Base-by-base conservation (phyloP, 2,113 vertebrate species). In the Leptobrachium ailaonicum region DNA sequence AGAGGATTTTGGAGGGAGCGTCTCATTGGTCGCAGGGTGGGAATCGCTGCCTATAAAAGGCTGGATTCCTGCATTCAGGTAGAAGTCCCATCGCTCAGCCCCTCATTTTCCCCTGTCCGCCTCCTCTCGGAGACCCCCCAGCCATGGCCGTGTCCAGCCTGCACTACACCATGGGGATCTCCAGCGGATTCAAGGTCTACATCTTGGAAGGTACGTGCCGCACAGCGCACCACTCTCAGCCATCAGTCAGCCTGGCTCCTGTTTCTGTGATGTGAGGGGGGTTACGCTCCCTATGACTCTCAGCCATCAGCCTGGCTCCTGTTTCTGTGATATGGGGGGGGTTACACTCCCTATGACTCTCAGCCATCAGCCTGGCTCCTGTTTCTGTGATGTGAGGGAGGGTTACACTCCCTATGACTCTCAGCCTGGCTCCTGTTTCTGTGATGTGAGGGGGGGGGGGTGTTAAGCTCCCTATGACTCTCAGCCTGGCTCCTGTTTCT, bases 121-220 rank as follows among this genome's bases (percentile, higher is more conserved):
- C 20, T 60, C 8, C 50, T 66, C 54, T 45, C 41, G 42, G 54
- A 32, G 20, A 32, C 20, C 1, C 8, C 45, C 13, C 11, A 13
- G 54, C 11, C 56, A 85, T 85, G 84, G 84, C 84, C 41, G 66
- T 85, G 14, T 81, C 84, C 76, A 83, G 83, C 66, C 81, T 85
- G 32, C 84, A 83, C 42, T 85, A 85, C 60, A 83, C 84, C 2
- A 85, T 83, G 64, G 84, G 84, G 11, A 85, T 85, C 68, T 83
- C 82, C 79, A 85, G 84, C 32, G 84, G 84, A n/a, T 85, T 85
- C 73, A 85, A 85, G 47, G 84, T 85, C 80, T 85, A 85, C 42
- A 85, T 85, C 58, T 73, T 85, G 74, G 84, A 85, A 82, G 84
- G 84, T 85, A 42, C 60, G 82, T 79, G 20, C 7, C 12, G 20